phyloP scores from a whole-genome alignment of 2,797 vertebrate genomes.

The Myiotriccus ornatus region DNA sequence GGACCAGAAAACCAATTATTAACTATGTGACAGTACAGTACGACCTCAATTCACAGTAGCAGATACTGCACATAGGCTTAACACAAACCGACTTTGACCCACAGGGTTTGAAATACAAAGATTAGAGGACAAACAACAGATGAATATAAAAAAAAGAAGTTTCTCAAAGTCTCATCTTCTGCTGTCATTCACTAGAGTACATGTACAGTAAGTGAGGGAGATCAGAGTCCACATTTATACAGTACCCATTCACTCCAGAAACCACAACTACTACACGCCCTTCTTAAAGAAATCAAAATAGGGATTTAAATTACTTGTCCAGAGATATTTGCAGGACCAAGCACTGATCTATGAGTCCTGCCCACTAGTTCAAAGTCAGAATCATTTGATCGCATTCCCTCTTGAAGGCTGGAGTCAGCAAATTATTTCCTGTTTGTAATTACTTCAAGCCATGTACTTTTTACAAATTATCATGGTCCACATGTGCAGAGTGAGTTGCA shows the following conservation, averaged over 20 bases:
- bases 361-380: neutral
- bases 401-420: neutral
- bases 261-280: neutral
- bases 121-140: neutral
- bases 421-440: conserved; percentile 25
- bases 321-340: neutral
- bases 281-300: neutral
- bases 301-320: neutral
- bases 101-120: neutral
- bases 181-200: neutral
- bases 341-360: neutral
- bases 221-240: neutral
- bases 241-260: neutral
- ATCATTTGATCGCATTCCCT: neutral
- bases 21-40: neutral
- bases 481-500: neutral
- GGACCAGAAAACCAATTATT: neutral
- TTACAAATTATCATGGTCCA: neutral
- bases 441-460: neutral
- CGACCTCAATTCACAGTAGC: neutral
- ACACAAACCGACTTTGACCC: neutral
- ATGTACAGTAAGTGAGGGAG: neutral
- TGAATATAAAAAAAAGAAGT: neutral
- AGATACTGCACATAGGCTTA: neutral
- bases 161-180: neutral